These are phyloP conservation scores for Ciconia maguari DNA, from an alignment of 2,113 vertebrate genomes.

Conservation along the genomic window DNA sequence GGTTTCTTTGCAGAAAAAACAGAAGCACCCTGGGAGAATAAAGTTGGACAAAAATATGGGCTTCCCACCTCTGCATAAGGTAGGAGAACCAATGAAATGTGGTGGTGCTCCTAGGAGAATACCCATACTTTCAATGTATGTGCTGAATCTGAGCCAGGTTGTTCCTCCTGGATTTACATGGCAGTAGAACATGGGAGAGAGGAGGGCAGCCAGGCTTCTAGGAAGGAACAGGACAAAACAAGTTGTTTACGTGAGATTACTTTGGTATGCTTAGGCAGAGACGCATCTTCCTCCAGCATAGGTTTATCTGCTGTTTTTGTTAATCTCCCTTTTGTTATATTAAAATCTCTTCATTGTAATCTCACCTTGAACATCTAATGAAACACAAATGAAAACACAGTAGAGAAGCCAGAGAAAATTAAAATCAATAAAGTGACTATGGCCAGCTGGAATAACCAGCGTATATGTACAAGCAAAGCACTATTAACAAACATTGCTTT, in stretches of 20 bases:
- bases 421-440: neutral
- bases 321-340: neutral
- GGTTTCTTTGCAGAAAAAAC: neutral
- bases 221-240: neutral
- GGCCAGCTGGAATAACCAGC: neutral
- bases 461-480: neutral
- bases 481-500: neutral
- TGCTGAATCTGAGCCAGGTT: neutral
- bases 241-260: neutral
- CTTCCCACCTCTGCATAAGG: neutral
- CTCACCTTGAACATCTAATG: neutral
- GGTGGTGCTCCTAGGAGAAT: neutral
- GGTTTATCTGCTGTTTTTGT: neutral
- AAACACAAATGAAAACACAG: neutral
- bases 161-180: neutral
- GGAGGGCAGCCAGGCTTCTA: neutral
- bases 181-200: neutral
- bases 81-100: neutral
- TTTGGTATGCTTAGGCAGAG: neutral
- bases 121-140: neutral
- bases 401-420: neutral
- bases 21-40: neutral
- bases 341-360: neutral
- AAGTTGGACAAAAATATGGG: neutral
- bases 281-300: neutral